Conservation (phyloP, 2,113 vertebrate species). For the Tachycineta bicolor region DNA sequence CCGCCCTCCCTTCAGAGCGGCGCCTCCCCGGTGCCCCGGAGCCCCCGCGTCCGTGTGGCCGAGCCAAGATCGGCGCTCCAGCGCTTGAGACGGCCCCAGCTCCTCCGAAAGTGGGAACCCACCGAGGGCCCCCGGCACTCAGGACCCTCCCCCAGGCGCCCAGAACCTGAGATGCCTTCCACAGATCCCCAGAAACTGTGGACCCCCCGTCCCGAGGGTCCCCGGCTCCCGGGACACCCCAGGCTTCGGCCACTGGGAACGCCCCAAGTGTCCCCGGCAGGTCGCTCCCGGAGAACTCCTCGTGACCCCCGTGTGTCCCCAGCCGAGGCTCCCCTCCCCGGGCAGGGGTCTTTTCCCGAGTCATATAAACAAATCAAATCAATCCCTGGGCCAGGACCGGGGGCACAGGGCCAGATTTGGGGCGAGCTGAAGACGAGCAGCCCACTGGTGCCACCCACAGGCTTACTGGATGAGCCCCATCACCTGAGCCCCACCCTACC, state of each 20-base stretch:
- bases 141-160: no score
- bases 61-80: not conserved
- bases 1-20: not conserved
- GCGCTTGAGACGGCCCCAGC: not conserved
- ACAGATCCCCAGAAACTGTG: not conserved
- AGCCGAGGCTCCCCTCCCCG: not conserved
- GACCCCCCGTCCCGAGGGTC: no score
- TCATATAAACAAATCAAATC: not conserved
- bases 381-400: not conserved
- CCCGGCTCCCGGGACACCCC: not conserved
- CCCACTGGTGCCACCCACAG: not conserved
- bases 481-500: not conserved
- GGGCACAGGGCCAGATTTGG: not conserved
- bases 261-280: rapidly evolving
- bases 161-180: not conserved
- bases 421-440: not conserved
- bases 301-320: not conserved
- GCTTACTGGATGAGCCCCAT: not conserved
- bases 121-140: not conserved
- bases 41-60: not conserved
- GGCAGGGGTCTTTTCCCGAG: not conserved
- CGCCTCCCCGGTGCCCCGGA: no score
- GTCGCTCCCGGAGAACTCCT: no score
- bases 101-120: not conserved
- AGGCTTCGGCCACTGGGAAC: not conserved